phyloP scores from a whole-genome alignment of 2,113 vertebrate species.

The Rhagologus leucostigma region DNA sequence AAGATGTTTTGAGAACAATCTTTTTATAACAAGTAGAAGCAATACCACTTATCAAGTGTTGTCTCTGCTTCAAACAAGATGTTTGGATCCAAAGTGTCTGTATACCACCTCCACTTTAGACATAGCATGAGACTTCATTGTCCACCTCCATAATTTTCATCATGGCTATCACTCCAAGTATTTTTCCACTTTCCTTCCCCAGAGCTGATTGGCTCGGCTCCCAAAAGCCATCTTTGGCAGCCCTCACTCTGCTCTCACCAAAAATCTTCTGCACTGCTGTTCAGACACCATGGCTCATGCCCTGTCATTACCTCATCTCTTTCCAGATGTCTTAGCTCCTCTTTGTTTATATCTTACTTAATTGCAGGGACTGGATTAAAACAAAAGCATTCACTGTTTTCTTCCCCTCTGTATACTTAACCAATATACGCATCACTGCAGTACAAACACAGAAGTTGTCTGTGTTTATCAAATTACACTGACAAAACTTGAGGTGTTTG shows the following conservation, averaged over 20 bases:
- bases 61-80: background rate
- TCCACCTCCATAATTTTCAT: background rate
- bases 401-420: background rate
- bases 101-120: background rate
- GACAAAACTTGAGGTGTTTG: background rate
- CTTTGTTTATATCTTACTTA: background rate
- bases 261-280: background rate
- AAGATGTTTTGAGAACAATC: background rate
- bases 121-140: background rate
- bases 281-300: background rate
- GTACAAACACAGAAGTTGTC: background rate
- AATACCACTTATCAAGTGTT: background rate
- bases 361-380: background rate
- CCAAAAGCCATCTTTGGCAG: background rate
- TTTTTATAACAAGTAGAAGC: background rate
- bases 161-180: background rate
- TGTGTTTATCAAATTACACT: background rate
- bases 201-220: fast-evolving
- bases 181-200: background rate
- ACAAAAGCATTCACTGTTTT: background rate
- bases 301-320: background rate
- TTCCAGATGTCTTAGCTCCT: background rate
- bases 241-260: background rate
- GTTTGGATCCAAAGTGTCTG: background rate
- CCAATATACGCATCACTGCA: background rate